phyloP scores from a whole-genome alignment of 2,113 vertebrate genomes.

The Gracilinanus agilis region DNA sequence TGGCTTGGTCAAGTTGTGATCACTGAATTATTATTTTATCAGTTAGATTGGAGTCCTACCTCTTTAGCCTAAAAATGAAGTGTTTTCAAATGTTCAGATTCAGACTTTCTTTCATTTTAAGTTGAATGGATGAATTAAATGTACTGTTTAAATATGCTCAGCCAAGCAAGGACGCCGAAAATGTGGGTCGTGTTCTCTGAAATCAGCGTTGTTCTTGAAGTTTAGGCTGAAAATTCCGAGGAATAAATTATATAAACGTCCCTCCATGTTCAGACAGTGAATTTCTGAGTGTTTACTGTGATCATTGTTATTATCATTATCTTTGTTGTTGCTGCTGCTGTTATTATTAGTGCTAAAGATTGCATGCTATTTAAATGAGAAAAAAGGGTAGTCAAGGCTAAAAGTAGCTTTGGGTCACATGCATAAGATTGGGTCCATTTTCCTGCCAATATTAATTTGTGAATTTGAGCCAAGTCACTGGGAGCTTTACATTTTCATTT shows the following conservation, averaged over 20 bases:
- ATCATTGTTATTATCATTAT: not conserved
- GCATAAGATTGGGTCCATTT: not conserved
- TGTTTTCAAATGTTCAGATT: constrained; percentile 69
- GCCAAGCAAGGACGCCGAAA: constrained; percentile 50
- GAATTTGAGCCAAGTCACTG: not conserved
- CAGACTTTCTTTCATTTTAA: constrained; percentile 71
- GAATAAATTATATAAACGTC: constrained; percentile 49
- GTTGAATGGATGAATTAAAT: constrained; percentile 79
- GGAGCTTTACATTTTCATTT: constrained; percentile 9
- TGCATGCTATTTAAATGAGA: constrained; percentile 23
- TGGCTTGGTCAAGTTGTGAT: constrained; percentile 49
- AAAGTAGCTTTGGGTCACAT: not conserved
- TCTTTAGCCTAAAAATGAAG: constrained; percentile 76
- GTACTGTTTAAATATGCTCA: constrained; percentile 65
- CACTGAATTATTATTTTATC: constrained; percentile 76
- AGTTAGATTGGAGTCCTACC: constrained; percentile 70
- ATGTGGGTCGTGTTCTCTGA: constrained; percentile 58
- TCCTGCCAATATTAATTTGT: not conserved
- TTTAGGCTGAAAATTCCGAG: constrained; percentile 12
- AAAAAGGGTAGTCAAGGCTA: constrained; percentile 1
- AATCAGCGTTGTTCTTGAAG: constrained; percentile 59
- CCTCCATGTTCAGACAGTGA: not conserved
- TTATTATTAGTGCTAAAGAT: not conserved
- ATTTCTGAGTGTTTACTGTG: not conserved
- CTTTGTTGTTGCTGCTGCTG: not conserved